A percentile compares a stretch with the other conserved stretches of the same genome.
These are phyloP conservation scores for Pseudoips prasinana DNA, from an alignment of 2,888 invertebrate species.

Conservation along the genomic window DNA sequence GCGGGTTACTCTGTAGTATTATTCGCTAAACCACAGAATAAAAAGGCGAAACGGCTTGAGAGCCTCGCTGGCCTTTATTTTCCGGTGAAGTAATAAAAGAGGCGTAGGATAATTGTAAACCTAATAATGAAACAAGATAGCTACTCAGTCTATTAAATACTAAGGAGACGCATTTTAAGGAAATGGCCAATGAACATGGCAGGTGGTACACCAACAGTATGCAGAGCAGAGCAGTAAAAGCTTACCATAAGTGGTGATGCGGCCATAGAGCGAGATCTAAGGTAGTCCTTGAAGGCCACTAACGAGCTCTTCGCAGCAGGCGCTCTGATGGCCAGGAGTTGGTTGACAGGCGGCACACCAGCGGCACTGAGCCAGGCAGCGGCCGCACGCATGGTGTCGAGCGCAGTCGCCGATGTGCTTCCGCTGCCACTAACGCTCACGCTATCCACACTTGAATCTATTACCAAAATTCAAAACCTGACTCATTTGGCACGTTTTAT, in stretches of 20 bases:
- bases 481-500: too few relatives aligned
- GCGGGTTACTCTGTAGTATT: too few relatives aligned
- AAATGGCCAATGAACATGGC: too few relatives aligned
- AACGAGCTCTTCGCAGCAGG: slow-evolving; percentile 89
- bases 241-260: slow-evolving; percentile 86
- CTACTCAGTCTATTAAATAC: too few relatives aligned
- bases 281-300: slow-evolving; percentile 89
- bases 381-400: slow-evolving; percentile 87
- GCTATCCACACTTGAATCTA: slow-evolving; percentile 75
- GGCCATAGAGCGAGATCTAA: slow-evolving; percentile 89
- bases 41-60: too few relatives aligned
- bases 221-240: neutral
- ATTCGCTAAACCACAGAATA: too few relatives aligned
- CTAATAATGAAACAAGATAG: too few relatives aligned
- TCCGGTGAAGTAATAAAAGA: too few relatives aligned
- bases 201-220: too few relatives aligned
- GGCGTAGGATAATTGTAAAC: too few relatives aligned
- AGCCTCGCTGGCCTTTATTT: too few relatives aligned
- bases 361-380: slow-evolving; percentile 92
- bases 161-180: too few relatives aligned
- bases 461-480: neutral
- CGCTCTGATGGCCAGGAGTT: slow-evolving; percentile 83
- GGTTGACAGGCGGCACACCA: slow-evolving; percentile 53
- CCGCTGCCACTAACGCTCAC: slow-evolving; percentile 60
- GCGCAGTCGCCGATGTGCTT: slow-evolving; percentile 30